Evolutionary conservation across 2,888 invertebrate genomes (phyloP).

Genomic region (Malachius bipustulatus): DNA sequence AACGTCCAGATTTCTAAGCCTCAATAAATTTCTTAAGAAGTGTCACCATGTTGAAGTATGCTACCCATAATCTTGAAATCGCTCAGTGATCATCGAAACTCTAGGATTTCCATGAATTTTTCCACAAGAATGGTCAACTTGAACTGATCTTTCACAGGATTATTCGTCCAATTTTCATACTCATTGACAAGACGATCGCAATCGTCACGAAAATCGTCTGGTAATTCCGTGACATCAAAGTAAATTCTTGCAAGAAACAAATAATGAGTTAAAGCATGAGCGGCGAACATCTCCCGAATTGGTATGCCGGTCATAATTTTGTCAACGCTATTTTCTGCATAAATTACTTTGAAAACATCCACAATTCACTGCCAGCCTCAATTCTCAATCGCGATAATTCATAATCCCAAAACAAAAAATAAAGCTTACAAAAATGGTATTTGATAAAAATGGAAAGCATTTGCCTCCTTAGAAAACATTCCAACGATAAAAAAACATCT

Average conservation of each 20-base stretch:
- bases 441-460: too few species aligned
- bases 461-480: too few species aligned
- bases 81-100: not conserved
- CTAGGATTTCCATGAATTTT: slow-evolving; percentile 5
- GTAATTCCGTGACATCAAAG: slow-evolving; percentile 7
- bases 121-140: too few species aligned
- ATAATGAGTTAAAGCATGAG: too few species aligned
- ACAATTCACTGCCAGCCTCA: too few species aligned
- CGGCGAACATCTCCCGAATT: slow-evolving; percentile 4
- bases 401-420: too few species aligned
- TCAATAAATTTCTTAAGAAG: slow-evolving; percentile 5
- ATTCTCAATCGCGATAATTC: too few species aligned
- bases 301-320: too few species aligned
- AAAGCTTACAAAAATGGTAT: too few species aligned
- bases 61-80: slow-evolving; percentile 3
- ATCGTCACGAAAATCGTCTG: slow-evolving; percentile 6
- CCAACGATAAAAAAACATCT: too few species aligned
- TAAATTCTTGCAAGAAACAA: slow-evolving; percentile 15
- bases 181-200: slow-evolving; percentile 3
- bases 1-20: slow-evolving; percentile 3
- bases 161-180: slow-evolving; percentile 2
- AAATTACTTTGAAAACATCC: too few species aligned
- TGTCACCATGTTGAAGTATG: slow-evolving; percentile 5
- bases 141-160: slow-evolving; percentile 3
- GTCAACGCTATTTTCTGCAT: too few species aligned